phyloP scores from a whole-genome alignment of 2,113 vertebrate genomes.

The Scolopax mira region DNA sequence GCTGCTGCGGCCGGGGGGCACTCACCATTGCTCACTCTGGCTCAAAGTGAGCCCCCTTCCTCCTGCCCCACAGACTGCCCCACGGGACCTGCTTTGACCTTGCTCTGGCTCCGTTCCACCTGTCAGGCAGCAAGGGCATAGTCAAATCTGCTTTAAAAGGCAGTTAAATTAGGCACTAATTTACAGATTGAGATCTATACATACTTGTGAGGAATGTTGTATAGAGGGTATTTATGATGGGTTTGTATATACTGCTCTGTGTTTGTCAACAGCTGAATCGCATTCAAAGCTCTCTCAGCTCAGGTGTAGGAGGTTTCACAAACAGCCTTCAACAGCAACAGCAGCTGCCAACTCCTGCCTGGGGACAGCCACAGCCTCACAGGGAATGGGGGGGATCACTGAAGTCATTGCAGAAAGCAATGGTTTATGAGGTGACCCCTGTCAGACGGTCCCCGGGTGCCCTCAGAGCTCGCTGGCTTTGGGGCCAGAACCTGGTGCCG shows the following conservation, averaged over 20 bases:
- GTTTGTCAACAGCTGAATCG: background rate
- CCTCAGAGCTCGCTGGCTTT: fast-evolving
- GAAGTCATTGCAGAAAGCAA: background rate
- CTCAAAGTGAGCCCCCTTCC: background rate
- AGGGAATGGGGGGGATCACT: background rate
- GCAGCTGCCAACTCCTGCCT: conserved; percentile 21
- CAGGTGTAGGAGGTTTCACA: background rate
- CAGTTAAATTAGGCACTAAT: background rate
- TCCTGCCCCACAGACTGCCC: background rate
- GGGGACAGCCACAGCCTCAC: background rate
- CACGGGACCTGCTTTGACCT: fast-evolving
- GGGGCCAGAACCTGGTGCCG: background rate
- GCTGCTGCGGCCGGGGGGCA: background rate
- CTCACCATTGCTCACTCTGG: background rate
- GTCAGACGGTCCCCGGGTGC: conserved; percentile 13
- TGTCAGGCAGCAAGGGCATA: background rate
- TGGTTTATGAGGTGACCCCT: background rate
- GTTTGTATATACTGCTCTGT: background rate
- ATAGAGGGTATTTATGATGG: background rate
- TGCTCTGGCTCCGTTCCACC: background rate
- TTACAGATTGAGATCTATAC: background rate
- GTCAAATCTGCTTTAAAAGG: background rate
- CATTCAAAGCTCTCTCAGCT: background rate
- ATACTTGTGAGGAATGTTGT: background rate
- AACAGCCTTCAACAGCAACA: conserved; percentile 45